Base-by-base conservation (phyloP, 2,888 invertebrate species). In the Trachelus troglodyta region DNA sequence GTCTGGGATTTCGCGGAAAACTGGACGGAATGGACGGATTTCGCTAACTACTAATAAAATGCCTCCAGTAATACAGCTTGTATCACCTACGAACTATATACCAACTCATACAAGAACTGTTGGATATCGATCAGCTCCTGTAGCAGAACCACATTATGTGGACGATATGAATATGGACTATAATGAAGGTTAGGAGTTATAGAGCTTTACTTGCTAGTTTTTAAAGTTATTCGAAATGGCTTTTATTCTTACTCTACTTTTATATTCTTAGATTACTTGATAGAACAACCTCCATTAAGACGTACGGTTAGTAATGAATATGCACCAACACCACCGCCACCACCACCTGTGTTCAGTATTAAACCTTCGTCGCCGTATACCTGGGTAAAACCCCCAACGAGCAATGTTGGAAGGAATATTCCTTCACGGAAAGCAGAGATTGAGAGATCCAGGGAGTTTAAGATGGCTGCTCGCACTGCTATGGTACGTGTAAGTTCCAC, bases 11-110 rank as follows among this genome's bases (percentile, higher is more conserved):
- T 90, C 93, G 23, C 88, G 92, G 69, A 92, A 93, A 86, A 92
- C 92, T 34, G 93, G 93, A 79, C 90, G 92, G 34, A 93, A 93
- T 88, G 93, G 93, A 35, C 92, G 93, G 83, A 92, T 94, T n/a
- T 90, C 92, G n/a, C 85, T 94, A 69, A 88, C 92, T 0, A 92
- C 93, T n/a, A 93, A 92, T 83, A 92, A 93, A 85, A 82, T 81
- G 34, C 79, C 82, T 4, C 77, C 82, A 0, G 34, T 81, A 31
- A 77, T 80, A 3, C 68, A 73, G 69, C 81, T 75, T 35, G 75
- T 75, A 30, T 78, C 80, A 31, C 76, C 84, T 40, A 83, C 81
- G 71, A 79, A 86, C 82, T 87, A 85, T 69, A 81, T 86, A 68
- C 79, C 82, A n/a, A 83, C 85, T 40, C 79, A 85, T 0, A 69